Evolutionary conservation across 2,113 vertebrate species (phyloP).

Genomic region (Melanerpes aurifrons): DNA sequence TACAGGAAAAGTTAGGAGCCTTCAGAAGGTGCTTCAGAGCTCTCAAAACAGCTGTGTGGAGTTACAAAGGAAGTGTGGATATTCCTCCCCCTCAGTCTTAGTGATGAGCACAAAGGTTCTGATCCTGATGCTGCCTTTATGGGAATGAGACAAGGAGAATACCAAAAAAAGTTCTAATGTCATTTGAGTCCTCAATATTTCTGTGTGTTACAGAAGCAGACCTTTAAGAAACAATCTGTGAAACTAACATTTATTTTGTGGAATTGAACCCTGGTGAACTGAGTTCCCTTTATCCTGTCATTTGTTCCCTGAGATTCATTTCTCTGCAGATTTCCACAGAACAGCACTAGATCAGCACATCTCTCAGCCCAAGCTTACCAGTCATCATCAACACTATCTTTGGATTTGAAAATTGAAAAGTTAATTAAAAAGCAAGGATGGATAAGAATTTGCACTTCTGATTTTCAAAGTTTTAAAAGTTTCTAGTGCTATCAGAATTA

Average conservation of each 20-base stretch:
- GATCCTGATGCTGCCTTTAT: not conserved
- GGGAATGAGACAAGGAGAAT: not conserved
- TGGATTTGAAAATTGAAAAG: slow-evolving; percentile 76
- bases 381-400: slow-evolving; percentile 74
- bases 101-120: not conserved
- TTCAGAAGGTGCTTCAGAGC: not conserved
- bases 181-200: slow-evolving; percentile 15
- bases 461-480: slow-evolving; percentile 72
- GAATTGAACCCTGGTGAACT: slow-evolving; percentile 62
- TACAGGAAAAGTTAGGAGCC: not conserved
- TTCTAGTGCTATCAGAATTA: slow-evolving; percentile 13
- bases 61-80: not conserved
- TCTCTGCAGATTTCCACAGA: slow-evolving; percentile 73
- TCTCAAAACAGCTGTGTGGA: not conserved
- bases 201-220: slow-evolving; percentile 35
- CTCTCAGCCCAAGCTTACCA: slow-evolving; percentile 67
- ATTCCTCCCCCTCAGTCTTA: not conserved
- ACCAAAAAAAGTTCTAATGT: not conserved
- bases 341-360: slow-evolving; percentile 66
- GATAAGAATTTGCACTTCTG: slow-evolving; percentile 75
- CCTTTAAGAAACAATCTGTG: slow-evolving; percentile 48
- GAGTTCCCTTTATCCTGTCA: slow-evolving; percentile 73
- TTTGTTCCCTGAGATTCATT: slow-evolving; percentile 73
- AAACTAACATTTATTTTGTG: slow-evolving; percentile 68
- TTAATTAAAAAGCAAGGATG: slow-evolving; percentile 72